Conservation (phyloP, 2,113 vertebrate genomes). For the Myotis yumanensis region DNA sequence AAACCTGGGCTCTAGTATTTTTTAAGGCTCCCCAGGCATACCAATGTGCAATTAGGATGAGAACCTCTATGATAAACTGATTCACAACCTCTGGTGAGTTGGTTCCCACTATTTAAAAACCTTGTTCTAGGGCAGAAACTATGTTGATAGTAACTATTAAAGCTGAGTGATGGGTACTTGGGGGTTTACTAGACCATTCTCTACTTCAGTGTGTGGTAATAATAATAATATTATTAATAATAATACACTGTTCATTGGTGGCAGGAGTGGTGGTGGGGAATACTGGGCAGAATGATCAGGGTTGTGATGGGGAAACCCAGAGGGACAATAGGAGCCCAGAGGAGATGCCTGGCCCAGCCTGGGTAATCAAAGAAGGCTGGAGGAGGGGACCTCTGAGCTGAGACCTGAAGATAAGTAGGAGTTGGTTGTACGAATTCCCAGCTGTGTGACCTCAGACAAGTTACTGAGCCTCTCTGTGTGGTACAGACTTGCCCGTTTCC, state of each 20-base stretch:
- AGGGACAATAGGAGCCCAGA: neutral
- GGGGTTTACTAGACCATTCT: neutral
- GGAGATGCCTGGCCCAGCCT: neutral
- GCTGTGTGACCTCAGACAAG: neutral
- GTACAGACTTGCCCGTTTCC: neutral
- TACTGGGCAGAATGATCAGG: neutral
- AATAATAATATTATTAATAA: neutral
- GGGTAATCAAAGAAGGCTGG: neutral
- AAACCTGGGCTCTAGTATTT: neutral
- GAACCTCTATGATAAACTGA: neutral
- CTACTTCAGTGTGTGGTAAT: neutral
- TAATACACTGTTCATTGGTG: neutral
- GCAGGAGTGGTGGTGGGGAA: neutral
- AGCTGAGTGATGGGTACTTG: neutral
- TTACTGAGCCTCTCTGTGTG: neutral
- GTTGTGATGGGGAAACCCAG: neutral
- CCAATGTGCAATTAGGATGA: neutral
- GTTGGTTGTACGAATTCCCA: neutral
- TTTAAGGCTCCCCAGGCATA: neutral
- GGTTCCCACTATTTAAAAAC: neutral
- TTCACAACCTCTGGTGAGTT: neutral
- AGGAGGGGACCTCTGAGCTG: neutral
- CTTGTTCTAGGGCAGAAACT: neutral
- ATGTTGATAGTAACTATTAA: neutral
- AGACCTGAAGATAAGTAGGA: neutral